Evolutionary conservation across 2,113 vertebrate genomes (phyloP).

Genomic region (Lepisosteus oculatus): DNA sequence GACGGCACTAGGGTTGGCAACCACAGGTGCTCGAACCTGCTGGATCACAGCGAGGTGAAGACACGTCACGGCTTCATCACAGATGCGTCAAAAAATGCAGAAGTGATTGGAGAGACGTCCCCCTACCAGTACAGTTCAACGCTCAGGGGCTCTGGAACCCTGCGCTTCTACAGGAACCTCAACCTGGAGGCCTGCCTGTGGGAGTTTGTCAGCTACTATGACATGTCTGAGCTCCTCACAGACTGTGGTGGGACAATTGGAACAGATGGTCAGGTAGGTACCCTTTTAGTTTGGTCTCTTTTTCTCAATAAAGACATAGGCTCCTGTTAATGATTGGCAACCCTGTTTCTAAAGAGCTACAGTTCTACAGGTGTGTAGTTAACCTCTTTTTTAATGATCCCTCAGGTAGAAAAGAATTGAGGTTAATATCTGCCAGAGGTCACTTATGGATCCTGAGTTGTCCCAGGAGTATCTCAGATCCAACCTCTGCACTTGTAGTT

Average conservation of each 20-base stretch:
- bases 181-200: conserved; percentile 90
- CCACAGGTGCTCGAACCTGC: conserved; percentile 90
- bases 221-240: conserved; percentile 88
- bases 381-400: too few species aligned
- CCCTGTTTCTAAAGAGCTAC: too few species aligned
- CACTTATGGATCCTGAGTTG: too few species aligned
- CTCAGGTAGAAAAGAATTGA: too few species aligned
- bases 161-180: conserved; percentile 88
- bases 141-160: conserved; percentile 70
- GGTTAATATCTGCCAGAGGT: too few species aligned
- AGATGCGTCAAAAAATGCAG: conserved; percentile 61
- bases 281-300: not conserved
- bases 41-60: conserved; percentile 81
- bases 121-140: conserved; percentile 80
- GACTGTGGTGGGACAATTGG: conserved; percentile 66
- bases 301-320: too few species aligned
- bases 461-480: too few species aligned
- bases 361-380: too few species aligned
- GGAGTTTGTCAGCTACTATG: conserved; percentile 89
- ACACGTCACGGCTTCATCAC: conserved; percentile 86
- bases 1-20: conserved; percentile 86
- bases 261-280: conserved; percentile 82
- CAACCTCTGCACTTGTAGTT: too few species aligned
- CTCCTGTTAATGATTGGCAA: too few species aligned
- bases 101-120: conserved; percentile 70